Evolutionary conservation across 2,888 invertebrate genomes (phyloP).

Genomic region (Plagiodera versicolora): DNA sequence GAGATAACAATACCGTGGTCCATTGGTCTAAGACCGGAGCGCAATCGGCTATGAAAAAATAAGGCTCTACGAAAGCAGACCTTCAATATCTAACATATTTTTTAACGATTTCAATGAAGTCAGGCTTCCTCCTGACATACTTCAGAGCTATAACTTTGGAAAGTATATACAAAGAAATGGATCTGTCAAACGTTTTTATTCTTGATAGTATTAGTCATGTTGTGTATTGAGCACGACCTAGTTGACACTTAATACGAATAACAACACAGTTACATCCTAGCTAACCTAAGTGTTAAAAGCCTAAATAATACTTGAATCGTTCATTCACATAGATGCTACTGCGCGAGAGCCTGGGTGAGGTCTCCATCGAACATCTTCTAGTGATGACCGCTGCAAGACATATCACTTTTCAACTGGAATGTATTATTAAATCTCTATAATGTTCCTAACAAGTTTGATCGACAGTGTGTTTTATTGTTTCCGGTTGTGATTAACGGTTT

Average conservation of each 20-base stretch:
- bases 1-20: constrained; percentile 55
- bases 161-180: constrained; percentile 43
- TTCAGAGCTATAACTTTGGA: constrained; percentile 24
- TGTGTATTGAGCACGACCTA: constrained; percentile 55
- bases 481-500: constrained; percentile 28
- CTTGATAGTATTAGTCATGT: constrained; percentile 53
- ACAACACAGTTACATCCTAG: constrained; percentile 58
- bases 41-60: constrained; percentile 50
- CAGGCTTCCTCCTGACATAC: constrained; percentile 13
- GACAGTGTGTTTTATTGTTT: constrained; percentile 32
- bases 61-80: constrained; percentile 54
- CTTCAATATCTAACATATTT: constrained; percentile 37
- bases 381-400: constrained; percentile 53
- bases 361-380: constrained; percentile 22
- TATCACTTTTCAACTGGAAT: constrained; percentile 55
- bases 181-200: constrained; percentile 49
- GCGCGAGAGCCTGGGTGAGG: constrained; percentile 32
- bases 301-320: constrained; percentile 54
- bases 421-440: constrained; percentile 54
- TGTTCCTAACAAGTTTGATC: constrained; percentile 41
- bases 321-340: constrained; percentile 34
- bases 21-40: constrained; percentile 54
- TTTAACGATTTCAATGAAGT: constrained; percentile 19
- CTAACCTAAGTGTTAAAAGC: constrained; percentile 57
- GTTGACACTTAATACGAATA: constrained; percentile 56